Conservation (phyloP, 2,113 vertebrate species). For the Psammodynastes pulverulentus region DNA sequence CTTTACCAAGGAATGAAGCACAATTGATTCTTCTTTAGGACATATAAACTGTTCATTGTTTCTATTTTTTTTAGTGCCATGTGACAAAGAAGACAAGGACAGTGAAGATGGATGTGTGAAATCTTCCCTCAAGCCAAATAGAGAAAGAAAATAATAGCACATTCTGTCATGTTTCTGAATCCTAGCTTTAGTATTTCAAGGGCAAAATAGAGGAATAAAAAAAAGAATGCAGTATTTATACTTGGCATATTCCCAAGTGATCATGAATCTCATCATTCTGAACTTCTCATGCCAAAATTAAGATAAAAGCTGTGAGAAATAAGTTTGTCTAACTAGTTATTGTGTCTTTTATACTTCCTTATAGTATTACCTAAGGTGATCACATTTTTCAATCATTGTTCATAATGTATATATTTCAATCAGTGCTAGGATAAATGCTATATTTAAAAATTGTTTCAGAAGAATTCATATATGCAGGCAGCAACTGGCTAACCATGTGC, state of each 20-base stretch:
- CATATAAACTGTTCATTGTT: slow-evolving; percentile 42
- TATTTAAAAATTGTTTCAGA: not conserved
- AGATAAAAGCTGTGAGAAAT: not conserved
- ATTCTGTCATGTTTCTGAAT: slow-evolving; percentile 35
- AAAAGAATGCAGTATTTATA: slow-evolving; percentile 48
- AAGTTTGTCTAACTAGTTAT: not conserved
- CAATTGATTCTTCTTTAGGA: slow-evolving; percentile 37
- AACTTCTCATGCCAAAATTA: slow-evolving; percentile 35
- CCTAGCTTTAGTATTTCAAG: not conserved
- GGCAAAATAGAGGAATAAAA: slow-evolving; percentile 40
- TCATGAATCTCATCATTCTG: slow-evolving; percentile 45
- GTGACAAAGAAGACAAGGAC: slow-evolving; percentile 44
- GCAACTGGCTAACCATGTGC: not conserved
- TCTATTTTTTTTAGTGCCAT: slow-evolving; percentile 24
- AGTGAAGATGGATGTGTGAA: slow-evolving; percentile 32
- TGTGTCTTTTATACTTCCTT: not conserved
- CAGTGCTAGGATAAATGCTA: not conserved
- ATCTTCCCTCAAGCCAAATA: slow-evolving; percentile 45
- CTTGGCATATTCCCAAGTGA: slow-evolving; percentile 61
- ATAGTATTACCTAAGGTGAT: not conserved
- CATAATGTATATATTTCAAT: not conserved
- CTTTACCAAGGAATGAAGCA: slow-evolving; percentile 35
- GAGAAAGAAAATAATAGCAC: slow-evolving; percentile 6
- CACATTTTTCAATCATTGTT: not conserved
- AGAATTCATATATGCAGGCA: not conserved